phyloP scores from a whole-genome alignment of 1,140 invertebrate genomes.

The Zophobas morio region DNA sequence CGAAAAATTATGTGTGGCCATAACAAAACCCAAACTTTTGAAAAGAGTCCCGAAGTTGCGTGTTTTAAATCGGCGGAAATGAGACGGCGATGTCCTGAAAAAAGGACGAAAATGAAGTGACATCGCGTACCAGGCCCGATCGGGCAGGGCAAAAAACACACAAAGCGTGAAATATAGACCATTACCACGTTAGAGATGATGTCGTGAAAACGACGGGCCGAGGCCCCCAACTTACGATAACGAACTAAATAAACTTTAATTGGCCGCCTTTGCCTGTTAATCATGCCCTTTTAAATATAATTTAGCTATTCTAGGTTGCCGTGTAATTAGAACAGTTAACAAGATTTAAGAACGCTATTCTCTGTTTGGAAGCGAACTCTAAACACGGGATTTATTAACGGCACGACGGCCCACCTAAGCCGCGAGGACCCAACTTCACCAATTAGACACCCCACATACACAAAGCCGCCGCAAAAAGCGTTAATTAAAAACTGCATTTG shows the following conservation, averaged over 20 bases:
- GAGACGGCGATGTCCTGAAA: constrained; percentile 60
- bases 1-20: constrained; percentile 58
- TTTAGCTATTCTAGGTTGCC: constrained; percentile 58
- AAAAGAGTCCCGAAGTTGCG: constrained; percentile 58
- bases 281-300: constrained; percentile 60
- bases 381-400: constrained; percentile 54
- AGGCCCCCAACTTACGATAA: constrained; percentile 57
- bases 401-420: constrained; percentile 43
- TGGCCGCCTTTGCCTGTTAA: constrained; percentile 58
- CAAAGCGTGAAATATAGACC: constrained; percentile 60
- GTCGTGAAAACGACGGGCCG: constrained; percentile 46
- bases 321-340: constrained; percentile 61
- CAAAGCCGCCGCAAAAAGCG: constrained; percentile 3
- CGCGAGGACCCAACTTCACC: constrained; percentile 33
- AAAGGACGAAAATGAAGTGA: constrained; percentile 61
- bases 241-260: constrained; percentile 64
- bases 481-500: neutral
- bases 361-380: constrained; percentile 54
- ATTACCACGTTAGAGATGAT: constrained; percentile 59
- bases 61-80: constrained; percentile 62
- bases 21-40: constrained; percentile 55
- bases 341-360: constrained; percentile 59
- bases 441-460: constrained; percentile 25
- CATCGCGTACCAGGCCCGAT: constrained; percentile 61
- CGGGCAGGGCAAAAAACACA: constrained; percentile 48